Percentiles rank a stretch among this genome's conserved stretches.
Evolutionary conservation across 2,797 vertebrate species (phyloP).

Genomic region (Cossypha caffra): DNA sequence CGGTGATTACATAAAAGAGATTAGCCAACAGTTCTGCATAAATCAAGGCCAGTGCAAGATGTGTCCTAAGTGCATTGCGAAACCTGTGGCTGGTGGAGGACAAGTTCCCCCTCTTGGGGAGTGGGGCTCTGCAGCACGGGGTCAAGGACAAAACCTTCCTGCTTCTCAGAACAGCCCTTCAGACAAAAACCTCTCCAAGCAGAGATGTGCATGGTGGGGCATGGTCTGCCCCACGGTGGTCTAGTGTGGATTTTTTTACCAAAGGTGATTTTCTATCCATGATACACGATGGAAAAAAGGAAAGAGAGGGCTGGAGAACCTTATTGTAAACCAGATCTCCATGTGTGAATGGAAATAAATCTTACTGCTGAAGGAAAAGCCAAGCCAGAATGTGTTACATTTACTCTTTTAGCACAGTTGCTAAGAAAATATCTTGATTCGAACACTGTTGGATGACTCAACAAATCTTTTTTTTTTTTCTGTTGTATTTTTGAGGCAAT

Average conservation of each 20-base stretch:
- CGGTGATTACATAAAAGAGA: constrained; percentile 69
- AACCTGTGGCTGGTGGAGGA: constrained; percentile 47
- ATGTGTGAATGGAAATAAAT: constrained; percentile 47
- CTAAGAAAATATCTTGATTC: constrained; percentile 22
- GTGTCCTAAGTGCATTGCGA: constrained; percentile 67
- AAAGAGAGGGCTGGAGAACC: constrained; percentile 1
- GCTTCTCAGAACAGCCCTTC: not conserved
- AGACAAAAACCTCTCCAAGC: not conserved
- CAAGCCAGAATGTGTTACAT: constrained; percentile 35
- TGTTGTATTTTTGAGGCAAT: not conserved
- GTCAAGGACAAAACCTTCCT: not conserved
- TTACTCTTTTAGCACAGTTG: constrained; percentile 17
- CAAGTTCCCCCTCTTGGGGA: constrained; percentile 50
- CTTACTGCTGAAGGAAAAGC: constrained; percentile 21
- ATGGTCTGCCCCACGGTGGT: not conserved
- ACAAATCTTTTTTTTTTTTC: not conserved
- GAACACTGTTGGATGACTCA: constrained; percentile 35
- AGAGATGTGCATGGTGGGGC: not conserved
- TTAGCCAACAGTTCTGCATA: constrained; percentile 72
- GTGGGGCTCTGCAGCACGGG: not conserved
- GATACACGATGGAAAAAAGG: not conserved
- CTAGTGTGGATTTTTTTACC: not conserved
- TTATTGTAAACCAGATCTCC: constrained; percentile 20
- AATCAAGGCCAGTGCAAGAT: constrained; percentile 69
- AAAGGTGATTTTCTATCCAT: not conserved